Evolutionary conservation across 2,113 vertebrate species (phyloP).

Genomic region (Anoura caudifer): DNA sequence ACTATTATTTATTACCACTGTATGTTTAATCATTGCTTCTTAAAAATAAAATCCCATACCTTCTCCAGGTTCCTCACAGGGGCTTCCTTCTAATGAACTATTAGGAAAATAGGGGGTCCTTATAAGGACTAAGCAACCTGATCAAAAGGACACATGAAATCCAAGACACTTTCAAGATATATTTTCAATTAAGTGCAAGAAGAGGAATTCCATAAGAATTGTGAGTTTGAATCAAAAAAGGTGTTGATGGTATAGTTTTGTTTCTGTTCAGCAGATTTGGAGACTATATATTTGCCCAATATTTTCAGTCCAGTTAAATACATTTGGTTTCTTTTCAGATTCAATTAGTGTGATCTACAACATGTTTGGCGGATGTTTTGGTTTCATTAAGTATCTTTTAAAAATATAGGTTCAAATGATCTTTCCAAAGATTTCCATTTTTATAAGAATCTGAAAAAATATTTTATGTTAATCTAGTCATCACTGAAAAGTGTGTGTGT

Average conservation of each 20-base stretch:
- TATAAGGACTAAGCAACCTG: neutral
- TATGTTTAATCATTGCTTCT: neutral
- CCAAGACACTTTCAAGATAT: neutral
- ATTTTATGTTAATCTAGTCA: neutral
- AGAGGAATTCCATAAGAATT: neutral
- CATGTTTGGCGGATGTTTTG: neutral
- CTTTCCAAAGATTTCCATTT: constrained; percentile 30
- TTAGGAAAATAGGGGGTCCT: neutral
- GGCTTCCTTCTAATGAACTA: neutral
- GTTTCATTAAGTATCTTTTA: constrained; percentile 14
- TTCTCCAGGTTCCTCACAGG: neutral
- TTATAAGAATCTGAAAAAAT: neutral
- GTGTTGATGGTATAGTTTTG: neutral
- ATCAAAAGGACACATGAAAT: neutral
- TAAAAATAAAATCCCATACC: neutral
- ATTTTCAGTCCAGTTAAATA: neutral
- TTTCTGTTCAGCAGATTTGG: neutral
- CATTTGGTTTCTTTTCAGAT: neutral
- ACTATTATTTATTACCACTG: neutral
- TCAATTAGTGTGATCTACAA: neutral
- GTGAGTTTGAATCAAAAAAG: neutral
- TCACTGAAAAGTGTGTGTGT: neutral
- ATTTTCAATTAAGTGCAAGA: neutral
- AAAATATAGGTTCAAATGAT: constrained; percentile 28
- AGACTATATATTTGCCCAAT: neutral